Conservation (phyloP, 2,113 vertebrate genomes). For the Sturnira hondurensis region DNA sequence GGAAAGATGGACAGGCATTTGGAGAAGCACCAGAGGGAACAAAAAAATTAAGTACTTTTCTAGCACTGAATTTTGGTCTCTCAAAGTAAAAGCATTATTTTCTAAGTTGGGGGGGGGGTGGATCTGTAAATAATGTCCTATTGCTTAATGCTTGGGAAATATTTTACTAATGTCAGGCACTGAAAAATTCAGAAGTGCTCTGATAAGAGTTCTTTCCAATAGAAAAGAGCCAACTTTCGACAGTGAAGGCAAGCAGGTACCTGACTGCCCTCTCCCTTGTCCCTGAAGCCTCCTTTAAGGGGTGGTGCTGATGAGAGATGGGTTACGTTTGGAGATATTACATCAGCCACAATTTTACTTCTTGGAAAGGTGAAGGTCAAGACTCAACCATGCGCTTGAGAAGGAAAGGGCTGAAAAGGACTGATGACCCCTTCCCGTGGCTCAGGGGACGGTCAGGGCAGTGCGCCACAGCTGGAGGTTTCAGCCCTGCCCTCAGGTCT, state of each 20-base stretch:
- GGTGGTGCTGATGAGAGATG: background rate
- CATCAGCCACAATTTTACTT: background rate
- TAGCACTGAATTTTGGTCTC: background rate
- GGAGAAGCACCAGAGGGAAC: background rate
- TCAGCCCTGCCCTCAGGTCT: background rate
- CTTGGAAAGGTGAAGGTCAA: background rate
- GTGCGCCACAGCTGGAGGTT: background rate
- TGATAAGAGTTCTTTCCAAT: background rate
- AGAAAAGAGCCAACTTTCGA: background rate
- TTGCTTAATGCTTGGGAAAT: background rate
- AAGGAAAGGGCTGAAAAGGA: background rate
- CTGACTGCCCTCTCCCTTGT: background rate
- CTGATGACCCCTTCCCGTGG: background rate
- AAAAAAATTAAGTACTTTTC: background rate
- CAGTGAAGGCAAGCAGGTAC: background rate
- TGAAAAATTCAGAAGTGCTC: background rate
- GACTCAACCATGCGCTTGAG: background rate
- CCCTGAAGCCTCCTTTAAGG: background rate
- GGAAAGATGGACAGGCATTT: background rate
- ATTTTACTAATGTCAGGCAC: background rate
- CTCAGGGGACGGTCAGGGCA: background rate
- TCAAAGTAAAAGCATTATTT: constrained; percentile 12
- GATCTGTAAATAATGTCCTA: background rate
- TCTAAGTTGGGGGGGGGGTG: background rate
- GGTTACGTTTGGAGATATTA: background rate